Percentiles rank a stretch among this genome's conserved stretches.
phyloP scores from a whole-genome alignment of 2,797 vertebrate species.

The Staurois parvus region DNA sequence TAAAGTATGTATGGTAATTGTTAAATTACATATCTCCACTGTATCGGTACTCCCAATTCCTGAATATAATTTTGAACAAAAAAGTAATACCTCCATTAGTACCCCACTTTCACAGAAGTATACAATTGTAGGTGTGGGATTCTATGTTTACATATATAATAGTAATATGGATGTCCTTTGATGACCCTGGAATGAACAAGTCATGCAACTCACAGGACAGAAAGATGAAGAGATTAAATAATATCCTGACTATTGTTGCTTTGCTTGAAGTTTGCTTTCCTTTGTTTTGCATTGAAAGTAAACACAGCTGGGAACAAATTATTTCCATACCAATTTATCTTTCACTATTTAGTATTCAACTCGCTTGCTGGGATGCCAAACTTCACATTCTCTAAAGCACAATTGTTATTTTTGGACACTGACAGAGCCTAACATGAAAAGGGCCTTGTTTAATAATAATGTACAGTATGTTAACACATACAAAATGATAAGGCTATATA shows the following conservation, averaged over 20 bases:
- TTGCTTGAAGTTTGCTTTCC: not conserved
- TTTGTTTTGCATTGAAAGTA: conserved; percentile 11
- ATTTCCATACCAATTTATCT: not conserved
- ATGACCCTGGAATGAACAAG: not conserved
- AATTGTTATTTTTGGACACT: not conserved
- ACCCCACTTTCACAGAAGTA: not conserved
- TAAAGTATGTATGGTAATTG: no score
- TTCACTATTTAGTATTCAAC: not conserved
- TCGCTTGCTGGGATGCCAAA: not conserved
- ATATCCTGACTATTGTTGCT: not conserved
- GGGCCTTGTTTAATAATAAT: not conserved
- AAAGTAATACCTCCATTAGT: not conserved
- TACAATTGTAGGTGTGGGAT: not conserved
- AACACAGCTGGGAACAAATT: conserved; percentile 7
- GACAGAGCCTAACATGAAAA: not conserved
- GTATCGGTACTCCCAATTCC: no score
- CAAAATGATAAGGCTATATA: no score
- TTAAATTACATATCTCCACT: no score
- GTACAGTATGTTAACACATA: no score
- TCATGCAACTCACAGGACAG: no score
- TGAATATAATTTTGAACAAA: no score
- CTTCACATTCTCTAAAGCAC: not conserved
- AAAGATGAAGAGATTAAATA: not conserved
- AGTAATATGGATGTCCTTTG: not conserved
- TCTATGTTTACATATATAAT: not conserved